Conservation (phyloP, 2,113 vertebrate species). For the Ptilorrhoa leucosticta region DNA sequence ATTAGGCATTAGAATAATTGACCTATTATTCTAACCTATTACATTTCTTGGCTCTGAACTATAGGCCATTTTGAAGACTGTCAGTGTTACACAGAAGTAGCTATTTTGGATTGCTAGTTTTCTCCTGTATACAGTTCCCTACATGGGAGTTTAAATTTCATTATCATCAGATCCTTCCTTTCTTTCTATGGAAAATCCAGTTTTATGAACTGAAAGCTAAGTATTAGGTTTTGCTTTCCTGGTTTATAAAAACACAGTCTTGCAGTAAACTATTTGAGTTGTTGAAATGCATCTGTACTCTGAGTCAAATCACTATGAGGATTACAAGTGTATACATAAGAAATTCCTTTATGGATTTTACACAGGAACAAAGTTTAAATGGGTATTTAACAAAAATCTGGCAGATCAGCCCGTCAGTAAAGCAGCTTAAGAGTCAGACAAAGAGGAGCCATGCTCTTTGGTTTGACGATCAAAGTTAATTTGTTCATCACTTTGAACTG, state of each 20-base stretch:
- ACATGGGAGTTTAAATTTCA: background rate
- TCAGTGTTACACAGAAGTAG: background rate
- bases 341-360: slow-evolving; percentile 50
- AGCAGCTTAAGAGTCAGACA: slow-evolving; percentile 22
- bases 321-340: slow-evolving; percentile 50
- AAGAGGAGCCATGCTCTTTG: background rate
- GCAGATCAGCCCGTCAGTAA: background rate
- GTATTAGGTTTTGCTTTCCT: background rate
- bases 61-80: background rate
- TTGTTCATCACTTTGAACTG: background rate
- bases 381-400: background rate
- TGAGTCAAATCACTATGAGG: background rate
- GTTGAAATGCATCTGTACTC: background rate
- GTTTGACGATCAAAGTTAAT: background rate
- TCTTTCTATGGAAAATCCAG: background rate
- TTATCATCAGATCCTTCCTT: background rate
- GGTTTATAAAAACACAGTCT: background rate
- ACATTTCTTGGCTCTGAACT: background rate
- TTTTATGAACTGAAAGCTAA: background rate
- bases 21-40: background rate
- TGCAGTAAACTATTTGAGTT: background rate
- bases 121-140: background rate
- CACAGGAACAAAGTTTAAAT: background rate
- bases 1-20: background rate
- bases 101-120: background rate